Evolutionary conservation across 2,113 vertebrate genomes (phyloP), one percentile per base, ranked within the genome.

Genomic region (Osmerus eperlanus): DNA sequence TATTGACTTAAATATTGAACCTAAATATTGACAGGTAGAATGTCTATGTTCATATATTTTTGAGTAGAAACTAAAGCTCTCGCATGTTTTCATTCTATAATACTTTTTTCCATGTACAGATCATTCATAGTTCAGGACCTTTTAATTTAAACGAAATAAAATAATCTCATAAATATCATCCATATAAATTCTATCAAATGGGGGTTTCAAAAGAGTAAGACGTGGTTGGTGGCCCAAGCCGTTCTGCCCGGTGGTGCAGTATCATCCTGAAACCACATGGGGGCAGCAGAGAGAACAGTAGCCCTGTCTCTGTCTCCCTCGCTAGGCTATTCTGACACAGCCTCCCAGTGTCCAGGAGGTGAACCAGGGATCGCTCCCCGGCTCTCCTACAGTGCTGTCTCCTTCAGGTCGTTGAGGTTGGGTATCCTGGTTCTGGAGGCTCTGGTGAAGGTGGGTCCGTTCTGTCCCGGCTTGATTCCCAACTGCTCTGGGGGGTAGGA

Each of bases 371-470:
- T 9, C 8, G 41, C 41, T 12, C 16, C 54, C 54, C 54, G 5
- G 15, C 28, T 21, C 32, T 12, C 41, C 91, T 96, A 99, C 93
- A 99, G 93, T 83, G 97, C 97, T 0, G 97, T 99, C 91, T 99
- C 97, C 89, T 99, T 99, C 79, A 99, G 90, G 92, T 98, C 96
- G 15, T 99, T 99, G 87, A 99, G 94, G 77, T 99, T 99, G 70
- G 97, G 97, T 93, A 98, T 97, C 67, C 97, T 93, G 18, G 93
- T 65, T 28, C 97, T 93, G 81, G 95, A 94, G 28, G 97, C 91
- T 81, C 97, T 92, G 87, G 91, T 92, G 67, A 97, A 98, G 4
- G 93, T 92, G 88, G 94, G 96, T 89, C 97, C 97, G 1, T 99
- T 99, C 90, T 96, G 96, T 70, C 96, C 95, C 32, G 93, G 93